Conservation (phyloP, 2,888 invertebrate genomes). For the Yponomeuta evonymella region DNA sequence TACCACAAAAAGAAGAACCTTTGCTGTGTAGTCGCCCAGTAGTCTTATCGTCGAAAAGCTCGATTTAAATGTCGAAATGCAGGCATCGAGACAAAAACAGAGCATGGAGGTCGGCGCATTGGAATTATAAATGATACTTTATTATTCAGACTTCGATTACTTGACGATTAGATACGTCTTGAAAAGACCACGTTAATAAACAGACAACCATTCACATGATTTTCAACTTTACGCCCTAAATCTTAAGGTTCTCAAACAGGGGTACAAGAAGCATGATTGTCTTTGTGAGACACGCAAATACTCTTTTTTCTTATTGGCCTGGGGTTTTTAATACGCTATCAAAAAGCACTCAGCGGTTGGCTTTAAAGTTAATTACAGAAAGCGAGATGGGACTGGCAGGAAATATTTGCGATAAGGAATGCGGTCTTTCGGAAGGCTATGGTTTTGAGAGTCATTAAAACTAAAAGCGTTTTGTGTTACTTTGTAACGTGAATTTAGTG, state of each 20-base stretch:
- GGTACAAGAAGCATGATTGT: not conserved
- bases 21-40: not conserved
- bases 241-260: not conserved
- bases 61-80: conserved; percentile 5
- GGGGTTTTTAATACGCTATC: conserved; percentile 22
- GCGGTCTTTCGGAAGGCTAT: not conserved
- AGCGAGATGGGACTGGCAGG: not conserved
- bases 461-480: too few species aligned
- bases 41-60: conserved; percentile 9
- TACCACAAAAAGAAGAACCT: not conserved
- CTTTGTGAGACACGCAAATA: not conserved
- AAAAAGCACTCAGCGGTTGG: conserved; percentile 22
- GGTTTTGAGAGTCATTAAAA: too few species aligned
- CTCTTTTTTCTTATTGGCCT: not conserved
- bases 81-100: conserved; percentile 6
- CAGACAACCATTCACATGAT: not conserved
- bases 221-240: not conserved
- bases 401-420: conserved; percentile 12
- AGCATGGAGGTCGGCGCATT: conserved; percentile 9
- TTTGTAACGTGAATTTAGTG: too few species aligned
- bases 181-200: not conserved
- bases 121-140: conserved; percentile 13
- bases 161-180: conserved; percentile 13
- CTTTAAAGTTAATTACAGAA: conserved; percentile 22
- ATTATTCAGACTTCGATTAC: conserved; percentile 14